phyloP scores from a whole-genome alignment of 2,888 invertebrate genomes.

The Venusia cambrica region DNA sequence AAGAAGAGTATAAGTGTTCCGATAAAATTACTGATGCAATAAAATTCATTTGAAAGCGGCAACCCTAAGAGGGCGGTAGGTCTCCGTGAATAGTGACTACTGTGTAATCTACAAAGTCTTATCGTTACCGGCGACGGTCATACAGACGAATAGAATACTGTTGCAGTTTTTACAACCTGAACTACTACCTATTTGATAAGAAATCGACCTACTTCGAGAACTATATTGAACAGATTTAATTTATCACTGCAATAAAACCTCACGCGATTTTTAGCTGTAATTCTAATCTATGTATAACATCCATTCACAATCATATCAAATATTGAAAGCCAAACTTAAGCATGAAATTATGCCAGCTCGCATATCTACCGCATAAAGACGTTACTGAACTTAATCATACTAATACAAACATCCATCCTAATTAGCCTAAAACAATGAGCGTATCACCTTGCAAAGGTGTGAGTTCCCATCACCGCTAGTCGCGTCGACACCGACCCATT shows the following conservation, averaged over 20 bases:
- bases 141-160: conserved; percentile 63
- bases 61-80: conserved; percentile 55
- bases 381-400: conserved; percentile 17
- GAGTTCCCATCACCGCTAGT: conserved; percentile 75
- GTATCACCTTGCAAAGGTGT: conserved; percentile 72
- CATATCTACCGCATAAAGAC: conserved; percentile 3
- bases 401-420: conserved; percentile 52
- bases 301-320: no score
- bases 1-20: conserved; percentile 15
- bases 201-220: conserved; percentile 42
- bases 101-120: conserved; percentile 52
- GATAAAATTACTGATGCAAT: conserved; percentile 18
- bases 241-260: conserved; percentile 23
- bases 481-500: conserved; percentile 73
- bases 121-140: conserved; percentile 60
- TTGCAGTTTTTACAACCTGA: conserved; percentile 55
- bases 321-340: not conserved
- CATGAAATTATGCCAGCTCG: conserved; percentile 7
- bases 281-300: conserved; percentile 10
- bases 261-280: conserved; percentile 33
- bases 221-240: conserved; percentile 32
- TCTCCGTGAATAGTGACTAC: conserved; percentile 31
- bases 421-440: conserved; percentile 74
- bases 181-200: conserved; percentile 44
- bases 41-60: conserved; percentile 35